Evolutionary conservation across 2,797 vertebrate genomes (phyloP), one percentile per base, ranked within the genome.

Genomic region (Jordanella pulchra): DNA sequence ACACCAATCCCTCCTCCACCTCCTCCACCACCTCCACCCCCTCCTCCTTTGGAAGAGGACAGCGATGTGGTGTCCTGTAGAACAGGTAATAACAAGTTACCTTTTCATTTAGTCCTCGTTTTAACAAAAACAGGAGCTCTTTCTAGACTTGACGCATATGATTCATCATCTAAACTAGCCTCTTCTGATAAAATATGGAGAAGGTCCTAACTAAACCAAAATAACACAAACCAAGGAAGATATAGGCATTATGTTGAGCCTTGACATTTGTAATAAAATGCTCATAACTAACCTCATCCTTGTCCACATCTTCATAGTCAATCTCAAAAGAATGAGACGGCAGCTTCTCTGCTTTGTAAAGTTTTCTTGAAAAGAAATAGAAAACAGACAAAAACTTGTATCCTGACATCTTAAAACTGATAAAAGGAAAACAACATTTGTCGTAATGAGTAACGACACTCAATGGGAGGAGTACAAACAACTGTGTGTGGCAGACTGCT

Each of bases 251-350:
- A 11, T 42, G 35, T 21, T 42, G 25, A 63, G 5, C 13, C 14
- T 13, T 63, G 3, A 42, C 32, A 42, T 23, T 13, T 39, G 18
- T 82, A 61, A 76, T 72, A 76, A 67, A 67, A 76, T 0, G 73
- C 48, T 67, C 63, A 78, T 84, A 72, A 92, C 96, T 92, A 93
- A 99, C 98, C 94, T 99, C 98, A 93, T 99, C 98, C 82, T 98
- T 99, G 90, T 99, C 98, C 81, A 96, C 89, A 64, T 99, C 98
- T 91, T 99, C 97, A 84, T 99, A 95, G 92, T 99, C 98, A 1
- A 99, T 95, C 95, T 99, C 98, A 89, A 99, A 99, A 67, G 96
- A 97, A 92, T 99, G 97, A 11, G 97, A 96, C 4, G 95, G 97
- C 82, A 99, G 91, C 91, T 99, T 99, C 87, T 99, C 97, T 79